phyloP scores from a whole-genome alignment of 2,113 vertebrate species.

The Diadophis punctatus region DNA sequence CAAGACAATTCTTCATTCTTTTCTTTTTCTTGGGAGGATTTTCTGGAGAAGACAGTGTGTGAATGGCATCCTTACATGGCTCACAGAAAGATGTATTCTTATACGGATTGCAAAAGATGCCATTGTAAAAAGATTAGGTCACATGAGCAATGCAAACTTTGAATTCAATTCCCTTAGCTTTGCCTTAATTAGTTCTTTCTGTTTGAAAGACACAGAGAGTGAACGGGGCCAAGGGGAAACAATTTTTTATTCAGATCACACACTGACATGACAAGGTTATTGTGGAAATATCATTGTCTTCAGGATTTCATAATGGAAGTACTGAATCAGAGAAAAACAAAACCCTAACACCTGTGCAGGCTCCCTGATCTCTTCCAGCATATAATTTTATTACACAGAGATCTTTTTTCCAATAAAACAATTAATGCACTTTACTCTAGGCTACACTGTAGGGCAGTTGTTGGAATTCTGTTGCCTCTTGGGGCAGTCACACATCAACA shows the following conservation, averaged over 20 bases:
- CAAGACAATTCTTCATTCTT: conserved; percentile 37
- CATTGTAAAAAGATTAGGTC: conserved; percentile 59
- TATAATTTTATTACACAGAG: conserved; percentile 25
- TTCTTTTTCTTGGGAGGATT: conserved; percentile 43
- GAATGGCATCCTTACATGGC: conserved; percentile 30
- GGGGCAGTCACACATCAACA: neutral
- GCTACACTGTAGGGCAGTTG: neutral
- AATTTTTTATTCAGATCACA: conserved; percentile 41
- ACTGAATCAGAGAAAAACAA: conserved; percentile 22
- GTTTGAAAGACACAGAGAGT: neutral
- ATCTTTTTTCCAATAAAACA: neutral
- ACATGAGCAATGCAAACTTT: conserved; percentile 55
- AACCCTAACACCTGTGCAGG: neutral
- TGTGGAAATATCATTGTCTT: conserved; percentile 16
- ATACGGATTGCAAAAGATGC: conserved; percentile 36
- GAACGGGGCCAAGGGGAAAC: neutral
- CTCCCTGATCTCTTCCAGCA: conserved; percentile 19
- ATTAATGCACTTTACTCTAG: neutral
- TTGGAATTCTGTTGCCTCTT: neutral
- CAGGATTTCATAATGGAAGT: conserved; percentile 13
- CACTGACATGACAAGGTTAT: conserved; percentile 10
- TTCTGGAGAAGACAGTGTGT: conserved; percentile 27
- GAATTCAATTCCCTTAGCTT: conserved; percentile 51
- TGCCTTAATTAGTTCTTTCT: conserved; percentile 62
- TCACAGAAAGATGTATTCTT: conserved; percentile 33